Evolutionary conservation across 1,140 invertebrate species (phyloP), one percentile per base, ranked within the genome.

Genomic region (Diuraphis noxia): DNA sequence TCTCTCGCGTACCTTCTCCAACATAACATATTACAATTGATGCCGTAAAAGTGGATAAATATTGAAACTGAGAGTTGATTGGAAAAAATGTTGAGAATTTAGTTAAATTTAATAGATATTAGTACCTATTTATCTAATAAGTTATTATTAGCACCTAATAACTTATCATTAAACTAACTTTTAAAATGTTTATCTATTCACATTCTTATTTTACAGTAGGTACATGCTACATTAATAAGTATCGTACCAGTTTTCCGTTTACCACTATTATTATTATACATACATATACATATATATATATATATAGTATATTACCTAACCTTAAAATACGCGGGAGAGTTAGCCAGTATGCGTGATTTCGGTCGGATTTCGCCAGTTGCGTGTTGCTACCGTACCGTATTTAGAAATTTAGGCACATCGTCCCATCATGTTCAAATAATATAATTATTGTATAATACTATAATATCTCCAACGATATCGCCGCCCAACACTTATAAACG

Each of bases 341-440:
- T 30, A 25, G 1, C 9, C 81, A n/a, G 79, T 19, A 17, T 49
- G 84, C 30, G 41, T 52, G 30, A 49, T 86, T 86, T 36, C 46
- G 23, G 23, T 49, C 36, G 21, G 38, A 86, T 86, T 86, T 86
- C 46, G 41, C 84, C 34, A 46, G n/a, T 86, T 34, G 84, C 84
- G 84, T 86, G 43, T 49, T 86, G 36, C 30, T 23, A 19, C 21
- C 81, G 41, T 86, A 43, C 36, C 82, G 13, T 49, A 34, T 36
- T 86, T 86, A 86, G 84, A 86, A 86, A 86, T 86, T 86, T 49
- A 40, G 40, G 30, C 40, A 38, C 81, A 40, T 41, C 10, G 23
- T n/a, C n/a, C n/a, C 38, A 19, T 34, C 21, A 34, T n/a, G 40
- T 84, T 19, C 41, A 7, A 46, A 43, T 84, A 84, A 84, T 43